Percentiles rank a stretch among this genome's conserved stretches.
Evolutionary conservation across 2,113 vertebrate genomes (phyloP).

Genomic region (Perccottus glenii): DNA sequence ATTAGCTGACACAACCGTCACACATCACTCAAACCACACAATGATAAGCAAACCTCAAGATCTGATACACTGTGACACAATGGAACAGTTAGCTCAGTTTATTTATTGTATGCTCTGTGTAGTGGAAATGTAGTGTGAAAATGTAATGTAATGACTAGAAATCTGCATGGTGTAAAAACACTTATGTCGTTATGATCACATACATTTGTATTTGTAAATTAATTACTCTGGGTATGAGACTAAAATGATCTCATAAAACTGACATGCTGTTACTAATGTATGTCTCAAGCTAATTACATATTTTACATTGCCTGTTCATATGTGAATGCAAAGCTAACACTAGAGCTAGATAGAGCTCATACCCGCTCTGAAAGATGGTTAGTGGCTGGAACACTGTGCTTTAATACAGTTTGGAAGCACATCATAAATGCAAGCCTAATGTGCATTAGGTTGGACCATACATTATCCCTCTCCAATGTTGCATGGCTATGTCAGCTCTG

Average conservation of each 20-base stretch:
- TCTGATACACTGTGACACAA: conserved; percentile 18
- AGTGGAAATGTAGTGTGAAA: too few species aligned
- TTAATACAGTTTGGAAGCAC: conserved; percentile 71
- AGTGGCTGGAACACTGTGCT: conserved; percentile 29
- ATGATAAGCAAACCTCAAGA: conserved; percentile 24
- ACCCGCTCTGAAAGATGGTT: conserved; percentile 9
- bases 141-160: too few species aligned
- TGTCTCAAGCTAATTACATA: neutral
- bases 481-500: conserved; percentile 79
- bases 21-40: conserved; percentile 32
- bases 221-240: too few species aligned
- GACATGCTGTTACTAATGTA: neutral
- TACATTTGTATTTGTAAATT: too few species aligned
- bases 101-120: too few species aligned
- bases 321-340: conserved; percentile 8
- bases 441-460: conserved; percentile 67
- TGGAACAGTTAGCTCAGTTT: neutral
- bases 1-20: conserved; percentile 20
- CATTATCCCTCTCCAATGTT: conserved; percentile 80
- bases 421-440: conserved; percentile 21
- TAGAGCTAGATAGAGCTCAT: conserved; percentile 12
- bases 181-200: too few species aligned
- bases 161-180: too few species aligned
- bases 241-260: too few species aligned
- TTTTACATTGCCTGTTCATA: neutral